Conservation (phyloP, 2,888 invertebrate genomes). For the Hydraecia micacea region DNA sequence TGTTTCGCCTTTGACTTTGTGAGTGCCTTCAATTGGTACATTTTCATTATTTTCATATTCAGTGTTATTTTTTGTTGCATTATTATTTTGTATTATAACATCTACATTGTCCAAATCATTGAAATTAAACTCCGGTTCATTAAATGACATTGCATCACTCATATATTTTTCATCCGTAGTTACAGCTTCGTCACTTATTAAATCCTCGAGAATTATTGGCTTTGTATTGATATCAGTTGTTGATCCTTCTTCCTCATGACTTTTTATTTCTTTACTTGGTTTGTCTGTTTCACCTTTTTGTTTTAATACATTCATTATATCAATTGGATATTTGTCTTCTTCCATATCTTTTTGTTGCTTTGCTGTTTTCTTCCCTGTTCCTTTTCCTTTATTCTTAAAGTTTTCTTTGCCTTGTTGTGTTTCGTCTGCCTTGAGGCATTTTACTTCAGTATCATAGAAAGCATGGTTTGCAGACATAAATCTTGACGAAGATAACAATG, state of each 20-base stretch:
- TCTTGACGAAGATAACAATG: neutral
- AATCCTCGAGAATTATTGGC: conserved; percentile 1
- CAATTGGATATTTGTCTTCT: too few relatives aligned
- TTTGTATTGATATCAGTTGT: neutral
- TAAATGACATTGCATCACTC: neutral
- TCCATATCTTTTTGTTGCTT: too few relatives aligned
- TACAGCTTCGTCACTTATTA: neutral
- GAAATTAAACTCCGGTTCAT: conserved; percentile 1
- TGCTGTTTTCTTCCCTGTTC: too few relatives aligned
- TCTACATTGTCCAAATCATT: neutral
- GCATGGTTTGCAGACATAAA: conserved; percentile 6
- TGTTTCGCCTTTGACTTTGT: neutral
- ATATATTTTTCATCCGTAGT: neutral
- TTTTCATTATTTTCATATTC: neutral
- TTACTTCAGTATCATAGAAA: too few relatives aligned
- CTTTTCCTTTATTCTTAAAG: too few relatives aligned
- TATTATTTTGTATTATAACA: neutral
- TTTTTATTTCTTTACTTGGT: neutral
- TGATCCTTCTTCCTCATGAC: neutral
- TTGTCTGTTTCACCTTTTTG: neutral
- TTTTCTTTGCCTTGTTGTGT: too few relatives aligned
- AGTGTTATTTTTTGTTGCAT: neutral
- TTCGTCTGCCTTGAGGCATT: too few relatives aligned
- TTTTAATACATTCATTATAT: neutral
- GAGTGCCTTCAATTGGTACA: neutral